Base-by-base conservation (phyloP, 2,113 vertebrate genomes). In the Ptyas mucosa region DNA sequence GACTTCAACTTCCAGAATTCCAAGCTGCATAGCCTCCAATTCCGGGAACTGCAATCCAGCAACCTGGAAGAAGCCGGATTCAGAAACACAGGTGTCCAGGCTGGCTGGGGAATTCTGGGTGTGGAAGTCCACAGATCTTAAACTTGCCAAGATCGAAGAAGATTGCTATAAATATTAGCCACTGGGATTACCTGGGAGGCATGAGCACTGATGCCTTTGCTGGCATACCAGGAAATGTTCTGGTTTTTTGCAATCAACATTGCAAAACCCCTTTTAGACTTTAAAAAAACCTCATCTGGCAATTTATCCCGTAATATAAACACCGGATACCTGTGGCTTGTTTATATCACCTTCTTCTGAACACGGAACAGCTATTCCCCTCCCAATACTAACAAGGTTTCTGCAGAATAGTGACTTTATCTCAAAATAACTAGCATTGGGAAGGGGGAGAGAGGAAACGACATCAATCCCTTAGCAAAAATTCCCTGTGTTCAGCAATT, bases 321-420 rank as follows among this genome's bases (percentile, higher is more conserved):
- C 46, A 61, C 34, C 89, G 89, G 7, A 6, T 52, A 57, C 51
- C 90, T 90, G 57, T 88, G 87, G 43, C 46, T 90, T 88, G 24
- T 58, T 52, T 88, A 94, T 93, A 8, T 39, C 29, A 93, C 12
- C 3, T 46, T 46, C 34, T 20, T 92, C 86, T 15, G 91, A 93
- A 93, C 89, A 57, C 46, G 89, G 90, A 92, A 75, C 3, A 12
- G 49, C 64, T 21, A 43, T 21, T 43, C 34, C 75, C 18, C 75
- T 43, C 8, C 8, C 34, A 9, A 10, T 23, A 21, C 34, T 81
- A 43, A 81, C 15, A 81, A 81, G 15, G 34, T 81, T 81, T 81
- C 69, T 43, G 75, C 34, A 43, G 8, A 1, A 81, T 43, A 81
- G 1, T 43, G 8, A 81, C 18, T 21, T 75, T 34, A 8, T 43